These are phyloP conservation scores for Lagopus leucura DNA, from an alignment of 2,113 vertebrate species.

Conservation along the genomic window DNA sequence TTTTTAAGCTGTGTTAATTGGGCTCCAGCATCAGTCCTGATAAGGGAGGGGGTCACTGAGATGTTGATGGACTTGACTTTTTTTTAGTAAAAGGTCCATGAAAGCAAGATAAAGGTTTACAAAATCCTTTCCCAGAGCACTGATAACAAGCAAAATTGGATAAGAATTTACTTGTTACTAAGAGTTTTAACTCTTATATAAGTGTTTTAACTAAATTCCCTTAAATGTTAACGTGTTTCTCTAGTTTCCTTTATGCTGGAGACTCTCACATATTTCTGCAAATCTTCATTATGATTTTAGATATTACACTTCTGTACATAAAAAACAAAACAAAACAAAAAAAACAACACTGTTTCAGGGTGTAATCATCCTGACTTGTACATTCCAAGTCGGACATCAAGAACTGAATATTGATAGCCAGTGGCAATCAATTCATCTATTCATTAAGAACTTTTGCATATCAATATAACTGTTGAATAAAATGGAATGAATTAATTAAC, in stretches of 20 bases:
- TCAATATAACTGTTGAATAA: background rate
- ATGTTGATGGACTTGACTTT: background rate
- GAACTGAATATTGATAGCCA: background rate
- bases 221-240: background rate
- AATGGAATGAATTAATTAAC: background rate
- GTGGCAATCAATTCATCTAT: background rate
- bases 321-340: background rate
- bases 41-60: background rate
- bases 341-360: background rate
- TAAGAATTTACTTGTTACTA: background rate
- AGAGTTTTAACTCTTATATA: background rate
- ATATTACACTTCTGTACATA: background rate
- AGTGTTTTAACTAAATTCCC: background rate
- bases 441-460: background rate
- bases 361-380: background rate
- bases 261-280: background rate
- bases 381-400: background rate
- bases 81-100: background rate
- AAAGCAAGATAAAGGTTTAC: background rate
- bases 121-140: background rate
- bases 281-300: background rate
- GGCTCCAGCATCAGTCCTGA: background rate
- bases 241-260: background rate
- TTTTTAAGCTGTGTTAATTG: background rate
- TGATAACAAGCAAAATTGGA: background rate